A percentile compares a stretch with the other conserved stretches of the same genome.
Conservation (phyloP, 2,888 invertebrate species). For the Campoplex nolae region DNA sequence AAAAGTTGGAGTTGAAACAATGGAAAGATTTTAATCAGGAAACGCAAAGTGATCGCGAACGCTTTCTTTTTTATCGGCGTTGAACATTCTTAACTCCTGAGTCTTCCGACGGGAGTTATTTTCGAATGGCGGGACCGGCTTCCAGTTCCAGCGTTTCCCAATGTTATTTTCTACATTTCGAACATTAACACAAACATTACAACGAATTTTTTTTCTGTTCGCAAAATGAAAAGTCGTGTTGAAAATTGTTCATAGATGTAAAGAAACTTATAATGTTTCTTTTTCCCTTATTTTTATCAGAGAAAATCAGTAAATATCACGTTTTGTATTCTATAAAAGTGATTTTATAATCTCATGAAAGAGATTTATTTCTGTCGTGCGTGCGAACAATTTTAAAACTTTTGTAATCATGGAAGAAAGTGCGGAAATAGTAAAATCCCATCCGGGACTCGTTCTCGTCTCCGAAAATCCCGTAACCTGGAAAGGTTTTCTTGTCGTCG, state of each 20-base stretch:
- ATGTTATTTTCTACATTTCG: neutral
- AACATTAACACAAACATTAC: neutral
- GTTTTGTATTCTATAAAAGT: neutral
- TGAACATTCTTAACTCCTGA: neutral
- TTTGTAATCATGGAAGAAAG: conserved; percentile 71
- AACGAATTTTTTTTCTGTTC: neutral
- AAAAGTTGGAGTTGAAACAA: neutral
- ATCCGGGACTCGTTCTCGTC: conserved; percentile 79
- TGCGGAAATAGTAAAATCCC: conserved; percentile 74
- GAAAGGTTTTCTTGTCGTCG: conserved; percentile 77
- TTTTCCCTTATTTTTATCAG: neutral
- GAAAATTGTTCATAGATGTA: neutral
- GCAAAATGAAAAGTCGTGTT: neutral
- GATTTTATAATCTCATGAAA: neutral
- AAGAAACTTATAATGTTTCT: neutral
- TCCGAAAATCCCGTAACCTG: conserved; percentile 77
- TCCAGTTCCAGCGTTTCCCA: neutral
- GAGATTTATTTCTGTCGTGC: neutral
- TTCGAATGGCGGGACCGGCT: neutral
- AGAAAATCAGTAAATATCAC: neutral
- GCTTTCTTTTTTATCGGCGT: neutral
- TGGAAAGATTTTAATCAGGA: neutral
- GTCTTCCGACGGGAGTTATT: no score
- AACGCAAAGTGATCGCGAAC: neutral
- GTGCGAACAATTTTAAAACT: neutral